Conservation (phyloP, 2,888 invertebrate genomes). For the Diachrysia chrysitis region DNA sequence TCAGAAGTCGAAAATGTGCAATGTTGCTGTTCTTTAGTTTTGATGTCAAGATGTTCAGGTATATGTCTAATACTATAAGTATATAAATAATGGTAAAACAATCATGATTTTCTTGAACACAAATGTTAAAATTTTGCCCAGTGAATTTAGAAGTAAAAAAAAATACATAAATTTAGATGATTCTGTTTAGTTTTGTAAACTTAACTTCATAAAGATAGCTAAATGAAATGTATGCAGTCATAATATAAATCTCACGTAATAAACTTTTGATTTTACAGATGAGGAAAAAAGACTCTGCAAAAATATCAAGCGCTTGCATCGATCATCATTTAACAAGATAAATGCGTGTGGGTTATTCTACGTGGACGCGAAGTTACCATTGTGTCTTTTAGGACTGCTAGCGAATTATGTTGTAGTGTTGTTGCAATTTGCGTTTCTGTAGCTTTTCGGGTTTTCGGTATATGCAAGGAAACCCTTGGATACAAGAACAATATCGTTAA, state of each 20-base stretch:
- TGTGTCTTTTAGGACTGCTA: slow-evolving; percentile 15
- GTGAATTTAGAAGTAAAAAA: no score
- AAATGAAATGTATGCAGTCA: no score
- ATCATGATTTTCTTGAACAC: no score
- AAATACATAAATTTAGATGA: no score
- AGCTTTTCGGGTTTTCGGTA: not conserved
- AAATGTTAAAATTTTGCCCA: no score
- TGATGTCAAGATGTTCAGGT: slow-evolving; percentile 19
- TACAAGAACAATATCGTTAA: not conserved
- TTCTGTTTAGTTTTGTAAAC: no score
- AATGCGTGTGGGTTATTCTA: slow-evolving; percentile 26
- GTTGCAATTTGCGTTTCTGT: slow-evolving; percentile 20
- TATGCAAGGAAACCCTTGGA: not conserved
- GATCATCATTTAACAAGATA: slow-evolving; percentile 17
- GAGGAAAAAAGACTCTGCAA: slow-evolving; percentile 20
- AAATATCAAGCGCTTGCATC: slow-evolving; percentile 25
- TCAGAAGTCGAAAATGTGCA: slow-evolving; percentile 10
- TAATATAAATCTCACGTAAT: not conserved
- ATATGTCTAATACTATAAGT: not conserved
- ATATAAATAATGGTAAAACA: no score
- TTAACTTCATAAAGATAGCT: no score
- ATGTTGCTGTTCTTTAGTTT: slow-evolving; percentile 17
- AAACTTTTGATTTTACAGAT: slow-evolving; percentile 18
- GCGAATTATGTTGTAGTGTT: slow-evolving; percentile 15
- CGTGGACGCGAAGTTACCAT: slow-evolving; percentile 17